Evolutionary conservation across 1,140 invertebrate species (phyloP), one percentile per base, ranked within the genome.

Genomic region (Drosophila erecta): DNA sequence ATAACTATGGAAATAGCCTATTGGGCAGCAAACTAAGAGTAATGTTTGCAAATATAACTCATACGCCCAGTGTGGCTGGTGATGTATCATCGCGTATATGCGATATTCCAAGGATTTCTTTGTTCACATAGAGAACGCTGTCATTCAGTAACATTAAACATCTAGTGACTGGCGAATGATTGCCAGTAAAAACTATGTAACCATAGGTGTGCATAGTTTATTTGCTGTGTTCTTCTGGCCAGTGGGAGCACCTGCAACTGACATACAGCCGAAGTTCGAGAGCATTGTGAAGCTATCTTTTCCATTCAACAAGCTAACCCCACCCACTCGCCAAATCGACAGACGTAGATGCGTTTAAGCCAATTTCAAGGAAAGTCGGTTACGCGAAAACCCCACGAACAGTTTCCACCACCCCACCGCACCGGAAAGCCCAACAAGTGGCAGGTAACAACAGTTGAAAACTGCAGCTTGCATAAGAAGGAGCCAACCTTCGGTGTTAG

Each of bases 401-500:
- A 15, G 20, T 24, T 49, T 33, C 15, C 8, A 22, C 2, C 3
- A 22, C 12, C 11, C 12, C 8, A 17, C 1, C 17, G 17, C 10
- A 4, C 30, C 24, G n/a, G 27, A 20, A 67, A 67, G 44, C 62
- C 62, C 33, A 66, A 66, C 62, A 64, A 66, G 58, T 66, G 62
- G 62, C 17, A n/a, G 43, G 35, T 65, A 66, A 66, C 64, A 64
- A 65, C 17, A 17, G 44, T 67, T 67, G 64, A 30, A 58, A 44
- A 55, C 24, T 69, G 62, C 69, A 58, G 65, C 38, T 79, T 79
- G 76, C 78, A 80, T 71, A 75, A 75, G 70, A 15, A 22, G 22
- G 33, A 46, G 20, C 30, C 49, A 61, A 66, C 17, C 60, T 50
- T 71, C 60, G 17, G 51, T 54, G 15, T 22, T 30, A 33, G 4